A percentile compares a stretch with the other conserved stretches of the same genome.
phyloP scores from a whole-genome alignment of 2,797 vertebrate species.

The Sebastes cheni region DNA sequence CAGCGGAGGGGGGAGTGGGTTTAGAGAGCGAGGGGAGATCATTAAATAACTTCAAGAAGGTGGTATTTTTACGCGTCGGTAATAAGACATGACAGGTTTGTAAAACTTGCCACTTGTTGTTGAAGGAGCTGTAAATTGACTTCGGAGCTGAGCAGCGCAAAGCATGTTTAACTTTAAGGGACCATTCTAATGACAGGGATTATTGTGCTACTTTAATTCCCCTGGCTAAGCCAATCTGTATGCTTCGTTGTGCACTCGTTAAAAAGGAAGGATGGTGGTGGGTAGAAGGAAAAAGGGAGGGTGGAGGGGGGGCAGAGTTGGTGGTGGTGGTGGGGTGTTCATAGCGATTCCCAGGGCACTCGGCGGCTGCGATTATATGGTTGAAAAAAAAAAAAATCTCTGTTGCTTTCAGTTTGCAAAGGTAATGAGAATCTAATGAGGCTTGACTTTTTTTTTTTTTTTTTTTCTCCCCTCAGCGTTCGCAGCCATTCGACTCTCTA shows the following conservation, averaged over 20 bases:
- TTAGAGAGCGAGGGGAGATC: constrained; percentile 9
- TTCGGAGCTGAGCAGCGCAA: constrained; percentile 77
- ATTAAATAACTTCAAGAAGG: constrained; percentile 54
- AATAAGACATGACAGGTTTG: constrained; percentile 76
- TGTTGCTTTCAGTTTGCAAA: constrained; percentile 89
- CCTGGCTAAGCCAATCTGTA: constrained; percentile 81
- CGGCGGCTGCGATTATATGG: constrained; percentile 84
- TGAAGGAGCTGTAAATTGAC: constrained; percentile 80
- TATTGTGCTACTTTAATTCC: constrained; percentile 87
- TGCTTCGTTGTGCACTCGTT: constrained; percentile 88
- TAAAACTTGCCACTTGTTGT: constrained; percentile 78
- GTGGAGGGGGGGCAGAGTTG: neutral
- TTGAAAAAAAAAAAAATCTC: constrained; percentile 75
- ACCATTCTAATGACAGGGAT: constrained; percentile 87
- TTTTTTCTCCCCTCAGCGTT: constrained; percentile 15
- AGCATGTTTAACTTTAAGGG: constrained; percentile 88
- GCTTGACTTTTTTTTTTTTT: constrained; percentile 84
- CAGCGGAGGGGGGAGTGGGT: constrained; percentile 7
- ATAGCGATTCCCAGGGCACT: constrained; percentile 86
- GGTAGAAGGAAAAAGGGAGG: constrained; percentile 24
- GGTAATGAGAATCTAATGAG: constrained; percentile 97
- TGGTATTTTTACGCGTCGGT: constrained; percentile 55
- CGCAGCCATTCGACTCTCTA: constrained; percentile 37
- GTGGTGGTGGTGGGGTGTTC: constrained; percentile 47
- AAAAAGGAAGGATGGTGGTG: constrained; percentile 73